Conservation (phyloP, 2,888 invertebrate genomes). For the Hipparchia semele region DNA sequence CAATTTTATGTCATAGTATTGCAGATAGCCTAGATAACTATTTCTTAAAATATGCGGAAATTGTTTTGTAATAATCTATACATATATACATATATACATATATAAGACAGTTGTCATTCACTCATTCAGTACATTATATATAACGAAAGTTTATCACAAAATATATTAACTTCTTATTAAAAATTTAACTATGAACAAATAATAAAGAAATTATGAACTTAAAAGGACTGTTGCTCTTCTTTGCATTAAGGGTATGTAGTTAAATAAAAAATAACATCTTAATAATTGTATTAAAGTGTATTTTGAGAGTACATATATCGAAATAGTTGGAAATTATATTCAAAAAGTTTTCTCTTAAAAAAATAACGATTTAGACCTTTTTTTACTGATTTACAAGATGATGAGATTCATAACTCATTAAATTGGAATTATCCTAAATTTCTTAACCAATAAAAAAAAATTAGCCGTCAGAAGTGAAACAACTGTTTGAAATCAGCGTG, state of each 20-base stretch:
- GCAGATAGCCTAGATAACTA: neutral
- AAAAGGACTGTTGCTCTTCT: constrained; percentile 7
- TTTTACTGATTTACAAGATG: too few species aligned
- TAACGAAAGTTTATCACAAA: constrained; percentile 2
- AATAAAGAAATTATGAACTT: constrained; percentile 19
- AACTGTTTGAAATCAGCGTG: too few species aligned
- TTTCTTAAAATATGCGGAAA: constrained; percentile 20
- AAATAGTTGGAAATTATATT: too few species aligned
- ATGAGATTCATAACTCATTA: too few species aligned
- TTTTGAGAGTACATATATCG: too few species aligned
- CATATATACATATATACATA: neutral
- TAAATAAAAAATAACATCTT: neutral
- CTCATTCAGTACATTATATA: neutral
- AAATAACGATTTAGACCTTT: too few species aligned
- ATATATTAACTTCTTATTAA: constrained; percentile 1
- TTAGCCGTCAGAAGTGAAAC: too few species aligned
- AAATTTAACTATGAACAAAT: neutral
- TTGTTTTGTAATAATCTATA: constrained; percentile 24
- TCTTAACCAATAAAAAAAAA: too few species aligned
- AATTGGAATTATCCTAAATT: too few species aligned
- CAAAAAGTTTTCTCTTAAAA: too few species aligned
- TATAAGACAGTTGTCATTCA: too few species aligned
- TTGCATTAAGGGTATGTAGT: constrained; percentile 10
- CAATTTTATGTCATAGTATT: neutral
- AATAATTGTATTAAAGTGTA: too few species aligned